A percentile compares a stretch with the other conserved stretches of the same genome.
Evolutionary conservation across 2,113 vertebrate genomes (phyloP).

Genomic region (Anser brachyrhynchus): DNA sequence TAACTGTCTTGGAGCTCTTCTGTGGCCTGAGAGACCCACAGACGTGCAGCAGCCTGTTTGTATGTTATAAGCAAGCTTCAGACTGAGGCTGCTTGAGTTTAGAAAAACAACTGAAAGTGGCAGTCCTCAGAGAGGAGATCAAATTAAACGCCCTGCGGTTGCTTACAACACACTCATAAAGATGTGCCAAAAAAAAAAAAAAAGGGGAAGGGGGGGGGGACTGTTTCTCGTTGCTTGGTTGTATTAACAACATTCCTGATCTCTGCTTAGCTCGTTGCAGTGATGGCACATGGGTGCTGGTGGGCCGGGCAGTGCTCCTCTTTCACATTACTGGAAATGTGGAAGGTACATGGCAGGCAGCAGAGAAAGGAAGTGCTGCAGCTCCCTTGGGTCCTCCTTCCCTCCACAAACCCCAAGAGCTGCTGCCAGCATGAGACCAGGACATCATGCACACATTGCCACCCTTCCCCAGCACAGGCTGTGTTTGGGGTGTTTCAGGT

Average conservation of each 20-base stretch:
- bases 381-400: neutral
- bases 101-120: neutral
- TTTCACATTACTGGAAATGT: neutral
- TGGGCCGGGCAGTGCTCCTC: neutral
- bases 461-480: neutral
- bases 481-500: neutral
- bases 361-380: neutral
- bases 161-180: neutral
- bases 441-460: rapidly evolving
- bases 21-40: neutral
- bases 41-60: neutral
- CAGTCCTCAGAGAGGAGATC: neutral
- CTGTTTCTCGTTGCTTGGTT: neutral
- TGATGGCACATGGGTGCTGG: rapidly evolving
- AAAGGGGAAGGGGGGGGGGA: too few species aligned
- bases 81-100: neutral
- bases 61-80: neutral
- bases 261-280: neutral
- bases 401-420: neutral
- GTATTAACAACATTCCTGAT: neutral
- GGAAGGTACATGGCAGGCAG: neutral
- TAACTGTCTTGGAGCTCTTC: neutral
- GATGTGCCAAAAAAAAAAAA: neutral
- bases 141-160: neutral
- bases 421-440: rapidly evolving